Conservation (phyloP, 2,113 vertebrate species). For the Gymnorhina tibicen region DNA sequence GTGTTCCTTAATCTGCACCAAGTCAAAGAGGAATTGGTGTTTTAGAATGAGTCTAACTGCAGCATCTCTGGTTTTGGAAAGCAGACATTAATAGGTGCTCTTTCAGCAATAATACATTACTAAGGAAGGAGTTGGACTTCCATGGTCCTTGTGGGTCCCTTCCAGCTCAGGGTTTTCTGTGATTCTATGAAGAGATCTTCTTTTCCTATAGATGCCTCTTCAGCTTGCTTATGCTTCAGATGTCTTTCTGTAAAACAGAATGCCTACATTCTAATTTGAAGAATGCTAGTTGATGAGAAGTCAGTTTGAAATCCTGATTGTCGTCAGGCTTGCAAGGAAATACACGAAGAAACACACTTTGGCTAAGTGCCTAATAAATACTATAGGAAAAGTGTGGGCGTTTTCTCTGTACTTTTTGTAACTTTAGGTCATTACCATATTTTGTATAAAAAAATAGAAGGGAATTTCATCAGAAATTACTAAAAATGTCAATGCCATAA, state of each 20-base stretch:
- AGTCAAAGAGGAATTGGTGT: slow-evolving; percentile 37
- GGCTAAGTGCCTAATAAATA: neutral
- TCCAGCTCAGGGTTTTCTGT: neutral
- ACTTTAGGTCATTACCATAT: fast-evolving
- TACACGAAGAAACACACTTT: neutral
- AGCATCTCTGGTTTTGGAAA: slow-evolving; percentile 5
- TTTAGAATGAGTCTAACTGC: slow-evolving; percentile 1
- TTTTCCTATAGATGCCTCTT: neutral
- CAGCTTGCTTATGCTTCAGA: neutral
- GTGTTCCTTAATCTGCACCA: slow-evolving; percentile 31
- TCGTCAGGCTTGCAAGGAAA: neutral
- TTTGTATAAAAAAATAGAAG: neutral
- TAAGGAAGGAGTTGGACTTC: neutral
- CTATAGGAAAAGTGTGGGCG: fast-evolving
- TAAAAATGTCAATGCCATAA: neutral
- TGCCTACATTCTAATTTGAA: neutral
- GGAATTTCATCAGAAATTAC: neutral
- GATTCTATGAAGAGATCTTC: neutral
- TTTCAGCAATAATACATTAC: neutral
- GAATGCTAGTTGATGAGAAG: neutral
- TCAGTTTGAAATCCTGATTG: neutral
- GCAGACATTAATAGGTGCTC: neutral
- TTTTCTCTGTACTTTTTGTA: neutral
- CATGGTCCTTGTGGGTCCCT: neutral
- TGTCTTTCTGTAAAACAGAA: neutral